Evolutionary conservation across 37 sponge, comb jelly and placozoan genomes (phyloP), one percentile per base, ranked within the genome.

Genomic region (Geodia barretti): DNA sequence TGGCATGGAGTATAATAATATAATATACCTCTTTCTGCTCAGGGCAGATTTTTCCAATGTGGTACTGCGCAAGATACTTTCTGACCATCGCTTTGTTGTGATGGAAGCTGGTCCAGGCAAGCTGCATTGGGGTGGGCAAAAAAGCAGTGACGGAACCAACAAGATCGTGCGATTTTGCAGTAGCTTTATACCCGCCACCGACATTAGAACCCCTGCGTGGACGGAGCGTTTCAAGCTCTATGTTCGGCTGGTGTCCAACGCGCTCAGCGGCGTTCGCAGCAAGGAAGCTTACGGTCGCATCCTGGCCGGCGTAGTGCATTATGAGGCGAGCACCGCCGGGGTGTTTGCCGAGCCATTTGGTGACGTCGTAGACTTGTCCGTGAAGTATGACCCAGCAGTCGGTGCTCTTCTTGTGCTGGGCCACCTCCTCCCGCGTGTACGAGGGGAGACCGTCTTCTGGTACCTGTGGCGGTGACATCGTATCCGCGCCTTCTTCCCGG

Each of bases 311-410:
- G 70, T 93, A 89, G 87, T 93, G 90, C 76, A 72, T 41, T 33
- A 93, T 38, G 0, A 93, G 35, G 67, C 74, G 63, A 1, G 65
- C 73, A 0, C 94, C 94, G 0, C 94, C 94, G 0, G 94, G 94
- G 64, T 93, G 94, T 65, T 62, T 72, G 14, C 32, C 28, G 60
- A 86, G 86, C 94, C 94, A 93, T 24, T 69, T 28, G 20, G 90
- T 93, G 29, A 93, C 87, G 79, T 93, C 68, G 82, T 89, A 93
- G 28, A 93, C 94, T 5, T 85, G 76, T 23, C 94, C 86, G 39
- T 89, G 72, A 1, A 93, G 47, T 3, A 89, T 65, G 34, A 93
- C 83, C 94, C 94, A 93, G 25, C 73, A 77, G 62, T 88, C 89
- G 20, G 78, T 73, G 30, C 39, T 41, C 42, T 79, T 86, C 47